phyloP scores from a whole-genome alignment of 2,888 invertebrate species.

The Oegoconia quadripuncta region DNA sequence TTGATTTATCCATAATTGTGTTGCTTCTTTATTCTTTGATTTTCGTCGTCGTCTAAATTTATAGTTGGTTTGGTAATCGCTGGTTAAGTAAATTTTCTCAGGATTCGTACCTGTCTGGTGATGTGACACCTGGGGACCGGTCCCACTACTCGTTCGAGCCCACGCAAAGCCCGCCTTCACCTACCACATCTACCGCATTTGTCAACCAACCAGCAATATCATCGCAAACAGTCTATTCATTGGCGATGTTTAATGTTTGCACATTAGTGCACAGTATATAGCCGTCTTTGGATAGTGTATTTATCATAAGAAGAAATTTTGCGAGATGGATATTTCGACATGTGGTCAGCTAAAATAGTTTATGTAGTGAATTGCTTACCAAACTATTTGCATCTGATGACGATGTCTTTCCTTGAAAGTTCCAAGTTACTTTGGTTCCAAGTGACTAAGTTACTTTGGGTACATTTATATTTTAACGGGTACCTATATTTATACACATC shows the following conservation, averaged over 20 bases:
- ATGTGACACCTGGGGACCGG: conserved; percentile 71
- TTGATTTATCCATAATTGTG: too few relatives aligned
- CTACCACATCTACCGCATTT: conserved; percentile 36
- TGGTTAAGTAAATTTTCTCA: too few relatives aligned
- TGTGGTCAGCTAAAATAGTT: conserved; percentile 53
- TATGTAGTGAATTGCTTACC: conserved; percentile 54
- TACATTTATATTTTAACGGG: conserved; percentile 34
- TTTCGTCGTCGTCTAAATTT: too few relatives aligned
- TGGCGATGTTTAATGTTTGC: not conserved
- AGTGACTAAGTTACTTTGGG: not conserved
- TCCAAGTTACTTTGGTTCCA: conserved; percentile 17
- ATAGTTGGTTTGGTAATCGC: too few relatives aligned
- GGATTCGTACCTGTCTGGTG: conserved; percentile 48
- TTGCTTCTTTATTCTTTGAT: too few relatives aligned
- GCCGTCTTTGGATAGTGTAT: not conserved
- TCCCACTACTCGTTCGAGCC: conserved; percentile 68
- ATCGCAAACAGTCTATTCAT: not conserved
- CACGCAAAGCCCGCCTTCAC: conserved; percentile 53
- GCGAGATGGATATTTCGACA: conserved; percentile 46
- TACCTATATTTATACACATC: conserved; percentile 1
- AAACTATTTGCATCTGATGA: conserved; percentile 57
- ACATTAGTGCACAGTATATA: not conserved
- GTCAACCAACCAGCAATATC: conserved; percentile 19
- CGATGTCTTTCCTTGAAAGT: conserved; percentile 62
- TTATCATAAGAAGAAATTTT: conserved; percentile 16